Conservation (phyloP, 2,797 vertebrate species). For the Thamnophis elegans region DNA sequence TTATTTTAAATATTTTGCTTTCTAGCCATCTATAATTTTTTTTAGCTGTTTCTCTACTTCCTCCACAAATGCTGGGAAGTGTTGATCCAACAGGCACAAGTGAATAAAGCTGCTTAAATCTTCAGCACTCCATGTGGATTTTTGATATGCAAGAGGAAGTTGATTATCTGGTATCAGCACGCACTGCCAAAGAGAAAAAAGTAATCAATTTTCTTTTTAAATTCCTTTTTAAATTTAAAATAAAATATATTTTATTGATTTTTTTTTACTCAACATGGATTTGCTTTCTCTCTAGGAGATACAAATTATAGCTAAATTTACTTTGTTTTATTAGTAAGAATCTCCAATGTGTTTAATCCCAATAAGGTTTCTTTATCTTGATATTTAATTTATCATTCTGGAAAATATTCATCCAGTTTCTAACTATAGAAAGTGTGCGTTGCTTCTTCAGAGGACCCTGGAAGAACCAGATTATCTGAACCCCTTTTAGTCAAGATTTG, state of each 20-base stretch:
- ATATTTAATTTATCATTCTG: not conserved
- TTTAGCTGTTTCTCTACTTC: conserved; percentile 81
- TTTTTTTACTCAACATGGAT: not conserved
- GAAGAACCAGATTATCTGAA: not conserved
- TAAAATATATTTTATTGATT: not conserved
- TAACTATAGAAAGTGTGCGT: not conserved
- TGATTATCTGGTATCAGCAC: conserved; percentile 18
- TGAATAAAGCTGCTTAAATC: conserved; percentile 79
- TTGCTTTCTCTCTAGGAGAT: not conserved
- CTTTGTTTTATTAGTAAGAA: not conserved
- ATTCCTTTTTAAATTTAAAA: not conserved
- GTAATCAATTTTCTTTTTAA: not conserved
- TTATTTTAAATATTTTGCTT: not conserved
- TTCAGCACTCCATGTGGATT: conserved; percentile 60
- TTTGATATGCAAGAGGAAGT: conserved; percentile 69
- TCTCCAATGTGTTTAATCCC: not conserved
- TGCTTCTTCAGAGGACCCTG: not conserved
- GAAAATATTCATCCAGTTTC: not conserved
- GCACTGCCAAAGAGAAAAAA: conserved; percentile 3
- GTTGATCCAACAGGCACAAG: conserved; percentile 82
- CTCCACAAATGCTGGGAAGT: conserved; percentile 85
- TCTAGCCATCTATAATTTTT: conserved; percentile 67
- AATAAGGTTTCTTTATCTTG: not conserved
- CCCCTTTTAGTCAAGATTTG: not conserved
- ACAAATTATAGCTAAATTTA: not conserved